Percentiles rank a stretch among this genome's conserved stretches.
These are phyloP conservation scores for Sitta europaea DNA, from an alignment of 2,113 vertebrate genomes.

Conservation along the genomic window DNA sequence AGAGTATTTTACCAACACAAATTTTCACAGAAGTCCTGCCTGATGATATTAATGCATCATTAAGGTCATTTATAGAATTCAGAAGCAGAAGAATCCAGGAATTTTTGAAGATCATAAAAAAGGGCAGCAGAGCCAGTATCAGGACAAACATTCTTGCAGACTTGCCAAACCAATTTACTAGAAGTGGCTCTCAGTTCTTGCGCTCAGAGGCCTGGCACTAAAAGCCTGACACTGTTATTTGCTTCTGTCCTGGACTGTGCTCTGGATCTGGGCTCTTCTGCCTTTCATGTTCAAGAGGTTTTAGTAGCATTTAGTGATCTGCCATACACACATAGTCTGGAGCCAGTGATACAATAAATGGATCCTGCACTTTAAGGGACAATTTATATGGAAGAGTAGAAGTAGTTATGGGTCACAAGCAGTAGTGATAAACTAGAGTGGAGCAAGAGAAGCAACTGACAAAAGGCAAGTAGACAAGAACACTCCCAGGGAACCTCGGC, in stretches of 20 bases:
- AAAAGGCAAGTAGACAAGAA: not conserved
- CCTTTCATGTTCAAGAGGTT: not conserved
- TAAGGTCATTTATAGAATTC: not conserved
- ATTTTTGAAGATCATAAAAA: not conserved
- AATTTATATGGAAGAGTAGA: not conserved
- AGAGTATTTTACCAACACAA: not conserved
- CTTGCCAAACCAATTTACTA: not conserved
- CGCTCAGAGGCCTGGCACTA: not conserved
- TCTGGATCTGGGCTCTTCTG: not conserved
- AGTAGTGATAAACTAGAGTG: not conserved
- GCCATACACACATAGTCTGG: not conserved
- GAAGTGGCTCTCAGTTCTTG: not conserved
- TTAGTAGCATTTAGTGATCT: not conserved
- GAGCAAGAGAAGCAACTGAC: not conserved
- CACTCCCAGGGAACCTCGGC: not conserved
- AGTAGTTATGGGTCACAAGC: not conserved
- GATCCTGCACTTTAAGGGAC: not conserved
- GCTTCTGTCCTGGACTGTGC: not conserved
- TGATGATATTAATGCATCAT: not conserved
- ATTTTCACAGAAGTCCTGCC: not conserved
- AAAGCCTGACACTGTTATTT: not conserved
- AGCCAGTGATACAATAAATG: not conserved
- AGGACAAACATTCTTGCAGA: not conserved
- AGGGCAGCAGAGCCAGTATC: not conserved
- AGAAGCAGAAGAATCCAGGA: not conserved